Conservation (phyloP, 2,797 vertebrate species). For the Coccyzus lansbergi region DNA sequence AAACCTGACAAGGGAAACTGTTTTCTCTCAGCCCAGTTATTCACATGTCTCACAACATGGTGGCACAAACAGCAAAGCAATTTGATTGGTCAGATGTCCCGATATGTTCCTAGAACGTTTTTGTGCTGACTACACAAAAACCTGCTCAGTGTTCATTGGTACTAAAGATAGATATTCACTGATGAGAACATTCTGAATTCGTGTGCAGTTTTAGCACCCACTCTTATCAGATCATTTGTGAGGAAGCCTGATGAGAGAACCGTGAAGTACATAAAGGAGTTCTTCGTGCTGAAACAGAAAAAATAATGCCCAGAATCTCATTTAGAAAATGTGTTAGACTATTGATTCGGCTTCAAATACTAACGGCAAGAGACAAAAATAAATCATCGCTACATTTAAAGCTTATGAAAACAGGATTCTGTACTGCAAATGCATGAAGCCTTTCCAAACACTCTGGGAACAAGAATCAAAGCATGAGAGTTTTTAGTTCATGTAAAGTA, state of each 20-base stretch:
- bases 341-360: not conserved
- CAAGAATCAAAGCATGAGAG: not conserved
- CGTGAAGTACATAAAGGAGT: not conserved
- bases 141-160: conserved; percentile 37
- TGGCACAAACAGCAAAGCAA: not conserved
- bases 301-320: not conserved
- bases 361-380: not conserved
- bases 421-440: not conserved
- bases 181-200: conserved; percentile 54
- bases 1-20: not conserved
- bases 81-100: conserved; percentile 22
- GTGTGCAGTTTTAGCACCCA: conserved; percentile 41
- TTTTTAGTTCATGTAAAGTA: not conserved
- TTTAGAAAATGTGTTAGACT: not conserved
- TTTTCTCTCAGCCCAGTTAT: not conserved
- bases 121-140: conserved; percentile 57
- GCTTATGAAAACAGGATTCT: not conserved
- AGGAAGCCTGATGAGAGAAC: conserved; percentile 29
- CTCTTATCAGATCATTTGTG: conserved; percentile 48
- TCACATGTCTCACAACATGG: not conserved
- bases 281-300: conserved; percentile 5
- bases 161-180: conserved; percentile 61
- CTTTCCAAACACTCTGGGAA: not conserved
- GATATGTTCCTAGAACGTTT: not conserved
- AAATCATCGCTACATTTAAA: not conserved